Conservation (phyloP, 2,888 invertebrate species). For the Slavum lentiscoides region DNA sequence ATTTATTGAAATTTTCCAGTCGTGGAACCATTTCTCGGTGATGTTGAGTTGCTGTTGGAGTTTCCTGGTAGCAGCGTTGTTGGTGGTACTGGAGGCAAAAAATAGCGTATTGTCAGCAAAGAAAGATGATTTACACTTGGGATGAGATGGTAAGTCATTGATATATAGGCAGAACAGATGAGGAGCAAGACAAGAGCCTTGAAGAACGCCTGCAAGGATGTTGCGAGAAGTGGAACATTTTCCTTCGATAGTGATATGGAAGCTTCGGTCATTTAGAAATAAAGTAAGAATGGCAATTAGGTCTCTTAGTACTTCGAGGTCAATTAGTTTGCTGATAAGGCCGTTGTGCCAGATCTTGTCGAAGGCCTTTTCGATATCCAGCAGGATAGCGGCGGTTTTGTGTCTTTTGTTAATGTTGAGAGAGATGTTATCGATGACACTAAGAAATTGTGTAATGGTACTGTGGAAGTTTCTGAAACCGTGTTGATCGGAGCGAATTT, state of each 20-base stretch:
- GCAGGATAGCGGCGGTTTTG: not conserved
- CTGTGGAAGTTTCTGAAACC: not conserved
- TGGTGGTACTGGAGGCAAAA: not conserved
- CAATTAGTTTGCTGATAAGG: not conserved
- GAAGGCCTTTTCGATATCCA: too few relatives aligned
- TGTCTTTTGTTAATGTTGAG: not conserved
- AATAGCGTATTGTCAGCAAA: too few relatives aligned
- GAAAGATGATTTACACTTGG: too few relatives aligned
- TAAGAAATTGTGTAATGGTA: not conserved
- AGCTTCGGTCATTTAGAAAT: not conserved
- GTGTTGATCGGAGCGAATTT: not conserved
- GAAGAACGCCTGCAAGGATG: not conserved
- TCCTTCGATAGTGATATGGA: too few relatives aligned
- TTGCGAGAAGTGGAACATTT: not conserved
- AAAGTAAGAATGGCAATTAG: not conserved
- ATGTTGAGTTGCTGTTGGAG: not conserved
- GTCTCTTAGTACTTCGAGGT: not conserved
- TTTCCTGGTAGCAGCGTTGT: not conserved
- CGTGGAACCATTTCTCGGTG: not conserved
- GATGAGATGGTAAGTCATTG: too few relatives aligned
- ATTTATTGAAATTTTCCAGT: not conserved
- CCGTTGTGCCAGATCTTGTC: not conserved
- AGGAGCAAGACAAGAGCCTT: not conserved
- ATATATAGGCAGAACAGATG: too few relatives aligned
- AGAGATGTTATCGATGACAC: not conserved